phyloP scores from a whole-genome alignment of 2,113 vertebrate species.

The Clarias batrachus region DNA sequence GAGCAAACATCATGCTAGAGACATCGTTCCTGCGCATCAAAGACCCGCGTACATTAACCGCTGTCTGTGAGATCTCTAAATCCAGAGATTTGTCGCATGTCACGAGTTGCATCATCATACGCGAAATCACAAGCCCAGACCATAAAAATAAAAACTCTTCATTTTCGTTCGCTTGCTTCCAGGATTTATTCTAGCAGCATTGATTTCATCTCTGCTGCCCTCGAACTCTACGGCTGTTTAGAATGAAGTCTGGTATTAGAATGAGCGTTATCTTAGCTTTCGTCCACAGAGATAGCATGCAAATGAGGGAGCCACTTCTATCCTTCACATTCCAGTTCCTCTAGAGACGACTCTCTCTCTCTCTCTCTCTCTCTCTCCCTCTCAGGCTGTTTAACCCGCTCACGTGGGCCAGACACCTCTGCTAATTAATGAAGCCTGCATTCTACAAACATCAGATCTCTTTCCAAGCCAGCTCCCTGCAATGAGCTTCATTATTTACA shows the following conservation, averaged over 20 bases:
- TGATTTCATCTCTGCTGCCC: conserved; percentile 50
- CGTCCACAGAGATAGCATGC: conserved; percentile 54
- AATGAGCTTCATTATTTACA: conserved; percentile 27
- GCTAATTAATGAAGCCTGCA: conserved; percentile 51
- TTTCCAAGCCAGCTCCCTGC: background rate
- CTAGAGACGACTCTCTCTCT: conserved; percentile 38
- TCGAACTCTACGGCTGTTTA: conserved; percentile 51
- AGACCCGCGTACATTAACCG: background rate
- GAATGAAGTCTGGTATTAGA: conserved; percentile 52
- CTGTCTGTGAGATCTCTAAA: background rate
- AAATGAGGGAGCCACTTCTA: conserved; percentile 41
- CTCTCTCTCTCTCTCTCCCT: no score
- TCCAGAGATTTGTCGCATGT: background rate
- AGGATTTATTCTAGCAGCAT: conserved; percentile 51
- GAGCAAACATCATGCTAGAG: background rate
- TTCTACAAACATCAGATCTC: conserved; percentile 40
- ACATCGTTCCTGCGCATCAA: background rate
- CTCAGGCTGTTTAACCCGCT: conserved; percentile 54
- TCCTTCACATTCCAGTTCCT: conserved; percentile 41
- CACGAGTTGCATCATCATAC: background rate
- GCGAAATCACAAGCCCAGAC: background rate
- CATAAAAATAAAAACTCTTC: background rate
- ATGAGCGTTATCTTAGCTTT: conserved; percentile 53
- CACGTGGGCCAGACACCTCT: conserved; percentile 49
- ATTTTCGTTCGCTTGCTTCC: conserved; percentile 36